These are phyloP conservation scores for Ommatoiulus sabulosus DNA, from an alignment of 2,888 invertebrate genomes.

Conservation along the genomic window DNA sequence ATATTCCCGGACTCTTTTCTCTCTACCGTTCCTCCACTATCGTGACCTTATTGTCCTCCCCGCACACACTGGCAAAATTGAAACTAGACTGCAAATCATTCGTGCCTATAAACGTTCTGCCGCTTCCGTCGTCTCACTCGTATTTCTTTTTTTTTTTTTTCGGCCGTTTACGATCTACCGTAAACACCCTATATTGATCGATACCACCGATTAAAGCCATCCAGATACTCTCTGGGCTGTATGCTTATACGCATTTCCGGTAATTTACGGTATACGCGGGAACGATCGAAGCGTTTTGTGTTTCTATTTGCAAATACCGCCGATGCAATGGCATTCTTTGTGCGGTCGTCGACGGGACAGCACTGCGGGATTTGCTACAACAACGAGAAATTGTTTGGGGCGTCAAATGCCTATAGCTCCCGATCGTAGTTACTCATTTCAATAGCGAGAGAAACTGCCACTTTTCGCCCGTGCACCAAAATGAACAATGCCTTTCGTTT, in stretches of 20 bases:
- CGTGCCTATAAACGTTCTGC: conserved; percentile 34
- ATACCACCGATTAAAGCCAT: conserved; percentile 45
- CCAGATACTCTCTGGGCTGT: conserved; percentile 4
- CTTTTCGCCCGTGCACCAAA: not conserved
- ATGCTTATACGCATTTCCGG: conserved; percentile 37
- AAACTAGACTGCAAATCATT: conserved; percentile 44
- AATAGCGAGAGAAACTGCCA: not conserved
- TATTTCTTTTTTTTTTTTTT: conserved; percentile 35
- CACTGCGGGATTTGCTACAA: conserved; percentile 2
- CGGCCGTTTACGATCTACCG: conserved; percentile 48
- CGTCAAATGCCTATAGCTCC: not conserved
- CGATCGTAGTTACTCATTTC: not conserved
- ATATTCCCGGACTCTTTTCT: conserved; percentile 18
- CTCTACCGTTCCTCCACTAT: conserved; percentile 19
- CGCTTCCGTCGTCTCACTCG: conserved; percentile 45
- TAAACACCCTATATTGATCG: conserved; percentile 50
- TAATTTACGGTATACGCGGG: conserved; percentile 33
- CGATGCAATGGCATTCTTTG: conserved; percentile 34
- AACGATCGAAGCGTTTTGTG: conserved; percentile 25
- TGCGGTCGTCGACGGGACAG: not conserved
- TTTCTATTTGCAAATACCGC: conserved; percentile 45
- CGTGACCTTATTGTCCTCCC: conserved; percentile 46
- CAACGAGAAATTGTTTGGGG: conserved; percentile 19
- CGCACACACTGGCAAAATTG: conserved; percentile 44
- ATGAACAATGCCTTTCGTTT: too few relatives aligned